Evolutionary conservation across 1,140 invertebrate genomes (phyloP), one percentile per base, ranked within the genome.

Genomic region (Apis laboriosa): DNA sequence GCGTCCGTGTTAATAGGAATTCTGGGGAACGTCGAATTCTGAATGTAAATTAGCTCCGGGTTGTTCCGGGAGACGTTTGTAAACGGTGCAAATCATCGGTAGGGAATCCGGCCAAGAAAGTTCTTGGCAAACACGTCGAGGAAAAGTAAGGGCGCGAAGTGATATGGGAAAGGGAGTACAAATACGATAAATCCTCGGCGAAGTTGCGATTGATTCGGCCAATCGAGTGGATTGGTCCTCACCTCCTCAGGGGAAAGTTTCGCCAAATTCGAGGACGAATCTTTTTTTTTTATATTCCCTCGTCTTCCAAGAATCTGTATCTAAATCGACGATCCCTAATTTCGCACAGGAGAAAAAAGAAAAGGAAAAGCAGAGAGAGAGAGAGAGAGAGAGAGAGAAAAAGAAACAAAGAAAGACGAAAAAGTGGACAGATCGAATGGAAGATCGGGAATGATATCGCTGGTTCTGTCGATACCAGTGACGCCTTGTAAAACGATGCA

Each of bases 1-100:
- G 43, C 19, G 28, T 9, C 2, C 63, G 21, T 68, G 76, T 72
- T 85, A 87, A 87, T 86, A 68, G 72, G 78, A 84, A 87, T 86
- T 86, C 76, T 72, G 72, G 64, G 66, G 66, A 86, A 75, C 67
- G 43, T 61, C 43, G n/a, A n/a, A 56, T 64, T 64, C 43, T 61
- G 49, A 86, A 75, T 64, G 73, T 76, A 86, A 87, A 84, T 84
- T 79, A 70, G 72, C 11, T 34, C 56, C 9, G n/a, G 1, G 24
- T 34, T 53, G 43, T 43, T 28, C 12, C 34, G 64, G 24, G 17
- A 56, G 49, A 49, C 66, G 64, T 63, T 77, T 53, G 80, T 77
- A 63, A 64, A 71, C 58, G 2, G 66, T 64, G 75, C 28, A 64
- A 78, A 83, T 70, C 56, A 83, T 68, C n/a, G 67, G 51, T 21